These are phyloP conservation scores for Bergia sp. DNA, from an alignment of 92 coral and sea anemone species.

Conservation along the genomic window DNA sequence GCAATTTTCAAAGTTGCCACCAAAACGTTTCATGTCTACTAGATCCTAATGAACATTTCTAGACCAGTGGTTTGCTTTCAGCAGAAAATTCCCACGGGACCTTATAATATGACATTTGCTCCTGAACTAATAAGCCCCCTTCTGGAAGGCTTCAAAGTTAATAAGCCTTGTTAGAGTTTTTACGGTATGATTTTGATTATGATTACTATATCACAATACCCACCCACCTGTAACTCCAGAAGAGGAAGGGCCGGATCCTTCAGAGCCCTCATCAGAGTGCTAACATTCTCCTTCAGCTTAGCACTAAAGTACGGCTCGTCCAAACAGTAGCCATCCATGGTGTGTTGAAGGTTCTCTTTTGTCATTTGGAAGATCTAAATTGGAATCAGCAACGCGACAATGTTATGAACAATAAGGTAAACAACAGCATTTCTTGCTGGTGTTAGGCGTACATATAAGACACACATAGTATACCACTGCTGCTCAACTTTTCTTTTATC, in stretches of 20 bases:
- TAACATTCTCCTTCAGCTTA: conserved; percentile 74
- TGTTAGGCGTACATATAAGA: no score
- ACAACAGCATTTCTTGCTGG: background rate
- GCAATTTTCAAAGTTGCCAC: no score
- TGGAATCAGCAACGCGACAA: background rate
- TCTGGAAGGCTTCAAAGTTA: no score
- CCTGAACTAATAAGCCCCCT: no score
- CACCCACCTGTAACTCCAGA: conserved; percentile 82
- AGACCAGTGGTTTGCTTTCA: no score
- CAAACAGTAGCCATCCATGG: conserved; percentile 88
- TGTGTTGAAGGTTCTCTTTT: conserved; percentile 80
- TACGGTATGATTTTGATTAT: background rate
- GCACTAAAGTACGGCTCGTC: conserved; percentile 81
- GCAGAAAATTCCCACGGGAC: no score
- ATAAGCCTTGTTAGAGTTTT: background rate
- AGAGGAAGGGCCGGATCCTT: conserved; percentile 91
- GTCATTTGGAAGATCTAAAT: conserved; percentile 80
- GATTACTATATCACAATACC: background rate
- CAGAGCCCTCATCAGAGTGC: conserved; percentile 69
- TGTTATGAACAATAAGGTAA: background rate
- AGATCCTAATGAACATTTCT: no score
- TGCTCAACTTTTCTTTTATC: no score
- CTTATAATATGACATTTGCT: no score
- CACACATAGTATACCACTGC: no score
- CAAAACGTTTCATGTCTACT: no score